These are phyloP conservation scores for Lacerta bilineata DNA, from an alignment of 2,797 vertebrate species.

Conservation along the genomic window DNA sequence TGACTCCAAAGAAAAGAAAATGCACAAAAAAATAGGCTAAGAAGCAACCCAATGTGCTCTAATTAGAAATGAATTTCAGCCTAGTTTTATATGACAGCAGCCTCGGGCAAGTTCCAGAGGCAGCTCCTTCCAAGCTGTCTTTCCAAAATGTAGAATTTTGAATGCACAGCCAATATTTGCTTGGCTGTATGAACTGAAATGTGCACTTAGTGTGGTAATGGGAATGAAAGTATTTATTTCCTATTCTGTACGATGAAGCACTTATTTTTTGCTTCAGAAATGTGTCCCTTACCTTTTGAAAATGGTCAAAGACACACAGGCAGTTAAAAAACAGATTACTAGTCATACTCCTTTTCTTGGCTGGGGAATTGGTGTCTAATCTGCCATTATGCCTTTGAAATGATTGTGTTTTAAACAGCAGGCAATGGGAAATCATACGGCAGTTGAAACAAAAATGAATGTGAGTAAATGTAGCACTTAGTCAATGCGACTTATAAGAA, in stretches of 20 bases:
- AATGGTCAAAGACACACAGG: neutral
- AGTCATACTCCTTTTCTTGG: neutral
- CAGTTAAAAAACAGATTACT: neutral
- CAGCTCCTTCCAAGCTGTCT: constrained; percentile 53
- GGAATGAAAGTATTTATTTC: neutral
- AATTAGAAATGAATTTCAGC: constrained; percentile 42
- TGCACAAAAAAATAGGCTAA: neutral
- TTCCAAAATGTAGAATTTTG: constrained; percentile 59
- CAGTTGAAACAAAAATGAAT: constrained; percentile 1
- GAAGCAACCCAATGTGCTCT: constrained; percentile 14
- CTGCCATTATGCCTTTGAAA: neutral
- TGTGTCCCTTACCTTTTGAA: neutral
- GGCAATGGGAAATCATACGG: neutral
- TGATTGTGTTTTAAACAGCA: neutral
- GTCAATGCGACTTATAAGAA: neutral
- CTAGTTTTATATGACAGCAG: constrained; percentile 57
- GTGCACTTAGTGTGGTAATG: neutral
- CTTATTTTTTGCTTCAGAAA: neutral
- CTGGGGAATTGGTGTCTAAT: neutral
- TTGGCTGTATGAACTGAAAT: constrained; percentile 44
- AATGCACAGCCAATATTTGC: constrained; percentile 62
- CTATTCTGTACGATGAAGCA: neutral
- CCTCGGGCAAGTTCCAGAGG: constrained; percentile 59
- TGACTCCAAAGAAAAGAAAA: constrained; percentile 33
- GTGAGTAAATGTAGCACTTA: neutral